Evolutionary conservation across 2,113 vertebrate genomes (phyloP).

Genomic region (Labrus mixtus): DNA sequence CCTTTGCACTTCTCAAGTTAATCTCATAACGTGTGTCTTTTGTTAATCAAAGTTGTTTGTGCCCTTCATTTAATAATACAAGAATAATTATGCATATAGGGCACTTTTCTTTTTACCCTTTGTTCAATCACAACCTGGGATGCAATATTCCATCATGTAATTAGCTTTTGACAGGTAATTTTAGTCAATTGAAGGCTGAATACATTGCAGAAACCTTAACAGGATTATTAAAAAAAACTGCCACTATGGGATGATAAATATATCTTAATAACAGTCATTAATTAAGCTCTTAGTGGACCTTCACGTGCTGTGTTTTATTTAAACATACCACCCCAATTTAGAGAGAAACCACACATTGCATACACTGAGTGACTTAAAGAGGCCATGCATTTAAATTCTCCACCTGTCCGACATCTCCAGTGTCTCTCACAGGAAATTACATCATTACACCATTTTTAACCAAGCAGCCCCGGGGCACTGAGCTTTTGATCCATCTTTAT

Average conservation of each 20-base stretch:
- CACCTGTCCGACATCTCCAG: conserved; percentile 30
- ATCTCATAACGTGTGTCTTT: conserved; percentile 63
- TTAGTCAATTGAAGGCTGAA: conserved; percentile 36
- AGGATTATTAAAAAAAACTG: conserved; percentile 27
- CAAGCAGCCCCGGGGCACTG: conserved; percentile 26
- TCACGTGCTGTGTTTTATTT: conserved; percentile 22
- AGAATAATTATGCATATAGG: conserved; percentile 32
- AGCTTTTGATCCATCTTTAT: conserved; percentile 51
- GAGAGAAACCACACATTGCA: neutral
- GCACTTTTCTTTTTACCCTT: conserved; percentile 29
- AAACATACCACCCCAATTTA: neutral
- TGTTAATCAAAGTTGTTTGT: conserved; percentile 55
- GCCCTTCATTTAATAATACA: conserved; percentile 38
- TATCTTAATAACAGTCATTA: conserved; percentile 40
- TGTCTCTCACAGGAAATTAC: conserved; percentile 54
- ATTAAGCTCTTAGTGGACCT: conserved; percentile 21
- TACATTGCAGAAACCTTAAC: conserved; percentile 17
- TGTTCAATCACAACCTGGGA: conserved; percentile 47
- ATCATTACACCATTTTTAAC: conserved; percentile 61
- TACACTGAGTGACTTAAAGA: conserved; percentile 17
- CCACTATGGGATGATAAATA: conserved; percentile 38
- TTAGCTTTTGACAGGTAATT: conserved; percentile 60
- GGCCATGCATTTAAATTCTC: conserved; percentile 33
- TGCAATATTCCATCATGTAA: conserved; percentile 46
- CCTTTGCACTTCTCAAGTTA: conserved; percentile 38